Conservation (phyloP, 2,888 invertebrate species). For the Xiphydria camelus region DNA sequence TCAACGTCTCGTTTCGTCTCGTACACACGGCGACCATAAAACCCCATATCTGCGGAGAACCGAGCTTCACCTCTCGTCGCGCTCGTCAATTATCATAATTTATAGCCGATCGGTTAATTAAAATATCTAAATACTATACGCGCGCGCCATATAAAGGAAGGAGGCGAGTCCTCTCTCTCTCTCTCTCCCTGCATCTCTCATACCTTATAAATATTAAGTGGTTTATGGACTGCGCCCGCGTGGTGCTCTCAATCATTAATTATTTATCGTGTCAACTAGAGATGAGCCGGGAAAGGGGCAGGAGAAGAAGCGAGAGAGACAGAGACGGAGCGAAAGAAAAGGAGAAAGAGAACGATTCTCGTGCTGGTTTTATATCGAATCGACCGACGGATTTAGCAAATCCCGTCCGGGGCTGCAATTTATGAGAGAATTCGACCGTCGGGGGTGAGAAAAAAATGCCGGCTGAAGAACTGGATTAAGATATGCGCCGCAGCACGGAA, state of each 20-base stretch:
- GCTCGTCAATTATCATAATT: constrained; percentile 51
- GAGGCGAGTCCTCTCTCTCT: constrained; percentile 14
- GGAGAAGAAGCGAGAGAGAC: constrained; percentile 2
- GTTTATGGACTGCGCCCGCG: constrained; percentile 19
- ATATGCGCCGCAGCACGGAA: constrained; percentile 41
- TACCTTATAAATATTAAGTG: constrained; percentile 20
- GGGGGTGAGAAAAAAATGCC: constrained; percentile 22
- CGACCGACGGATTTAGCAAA: constrained; percentile 30
- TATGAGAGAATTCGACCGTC: too few relatives aligned
- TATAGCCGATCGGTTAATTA: constrained; percentile 54
- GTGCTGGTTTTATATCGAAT: constrained; percentile 21
- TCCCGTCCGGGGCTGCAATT: constrained; percentile 16
- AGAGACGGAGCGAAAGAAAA: background rate
- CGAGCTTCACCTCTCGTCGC: constrained; percentile 13
- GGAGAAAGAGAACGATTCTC: constrained; percentile 7
- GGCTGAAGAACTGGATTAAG: constrained; percentile 51
- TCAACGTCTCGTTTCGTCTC: too few relatives aligned
- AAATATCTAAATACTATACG: constrained; percentile 52
- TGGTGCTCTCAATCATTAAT: constrained; percentile 47
- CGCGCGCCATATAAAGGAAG: constrained; percentile 32
- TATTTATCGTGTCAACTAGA: constrained; percentile 52
- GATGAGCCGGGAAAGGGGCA: constrained; percentile 23
- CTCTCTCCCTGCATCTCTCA: constrained; percentile 25
- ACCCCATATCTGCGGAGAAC: constrained; percentile 5
- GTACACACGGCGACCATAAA: too few relatives aligned